Percentiles rank a stretch among this genome's conserved stretches.
phyloP scores from a whole-genome alignment of 2,797 vertebrate genomes.

The Pseudochaenichthys georgianus region DNA sequence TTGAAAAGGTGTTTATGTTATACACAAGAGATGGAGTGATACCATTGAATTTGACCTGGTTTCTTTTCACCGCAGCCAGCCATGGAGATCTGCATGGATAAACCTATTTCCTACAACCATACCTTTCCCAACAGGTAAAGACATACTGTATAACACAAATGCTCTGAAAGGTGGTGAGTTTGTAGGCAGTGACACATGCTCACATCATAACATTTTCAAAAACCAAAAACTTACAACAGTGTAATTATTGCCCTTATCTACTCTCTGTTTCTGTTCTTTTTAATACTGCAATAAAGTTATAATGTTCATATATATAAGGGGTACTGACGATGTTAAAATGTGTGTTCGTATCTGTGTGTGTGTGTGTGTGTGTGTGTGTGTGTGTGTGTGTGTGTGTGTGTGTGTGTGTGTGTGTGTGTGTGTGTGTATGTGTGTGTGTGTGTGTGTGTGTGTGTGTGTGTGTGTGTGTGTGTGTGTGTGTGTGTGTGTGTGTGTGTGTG shows the following conservation, averaged over 20 bases:
- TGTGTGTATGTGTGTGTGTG: not conserved
- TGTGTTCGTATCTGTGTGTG: constrained; percentile 7
- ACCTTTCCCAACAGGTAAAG: constrained; percentile 84
- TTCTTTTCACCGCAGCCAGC: constrained; percentile 65
- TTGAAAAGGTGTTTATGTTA: not conserved
- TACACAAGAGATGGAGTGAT: not conserved
- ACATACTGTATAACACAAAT: not conserved
- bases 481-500: not conserved
- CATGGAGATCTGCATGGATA: constrained; percentile 78
- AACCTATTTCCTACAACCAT: constrained; percentile 72
- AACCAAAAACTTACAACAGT: not conserved
- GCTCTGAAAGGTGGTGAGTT: not conserved
- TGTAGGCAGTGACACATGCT: not conserved
- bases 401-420: constrained; percentile 6
- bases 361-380: not conserved
- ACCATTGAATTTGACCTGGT: not conserved
- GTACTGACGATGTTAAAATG: not conserved
- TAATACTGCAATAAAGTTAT: not conserved
- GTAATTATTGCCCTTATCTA: not conserved
- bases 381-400: not conserved
- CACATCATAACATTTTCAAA: not conserved
- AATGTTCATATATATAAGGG: not conserved
- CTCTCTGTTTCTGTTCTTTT: constrained; percentile 2
- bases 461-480: not conserved
- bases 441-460: too few species aligned